Base-by-base conservation (phyloP, 2,113 vertebrate species). In the Oplegnathus fasciatus region DNA sequence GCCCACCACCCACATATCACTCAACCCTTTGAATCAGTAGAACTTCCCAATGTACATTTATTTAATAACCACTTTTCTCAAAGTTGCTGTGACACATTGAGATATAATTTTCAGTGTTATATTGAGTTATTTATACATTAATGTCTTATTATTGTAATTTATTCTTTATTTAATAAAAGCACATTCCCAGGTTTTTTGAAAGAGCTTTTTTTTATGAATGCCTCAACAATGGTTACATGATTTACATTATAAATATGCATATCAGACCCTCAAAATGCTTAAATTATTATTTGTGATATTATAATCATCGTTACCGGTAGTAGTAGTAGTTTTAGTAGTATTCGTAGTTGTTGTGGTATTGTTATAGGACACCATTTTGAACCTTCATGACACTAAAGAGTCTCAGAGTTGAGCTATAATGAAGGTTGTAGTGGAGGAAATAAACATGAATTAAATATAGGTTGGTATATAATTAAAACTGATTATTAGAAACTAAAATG, bases 121-220 rank as follows among this genome's bases (percentile, higher is more conserved):
- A 78, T 83, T 89, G n/a, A 82, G 48, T 89, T 92, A 78, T 90
- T 90, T 91, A 86, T 92, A 92, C 80, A 90, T 92, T 91, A 76
- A 82, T 89, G 91, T 94, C 70, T 88, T 94, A 91, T 94, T 94
- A 91, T 95, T 93, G 88, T 90, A 91, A 94, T 88, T 90, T 92
- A 90, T 91, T 93, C 83, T 91, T 93, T 90, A 90, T 94, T 94
- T 91, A 95, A 95, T 96, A 94, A 96, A 95, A 77, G 34, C 69
- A 89, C 74, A 87, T 92, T 77, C 73, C 84, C 87, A 90, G 91
- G 69, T 83, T 84, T 85, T 81, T 82, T 70, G 65, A 74, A 50
- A 65, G 13, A 60, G 8, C 2, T 52, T 60, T 52, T 75, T 57
- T 58, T 87, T 34, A 32, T 92, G 69, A 62, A 74, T 76, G 75